Conservation (phyloP, 2,888 invertebrate species). For the Heterodera filipjevi region DNA sequence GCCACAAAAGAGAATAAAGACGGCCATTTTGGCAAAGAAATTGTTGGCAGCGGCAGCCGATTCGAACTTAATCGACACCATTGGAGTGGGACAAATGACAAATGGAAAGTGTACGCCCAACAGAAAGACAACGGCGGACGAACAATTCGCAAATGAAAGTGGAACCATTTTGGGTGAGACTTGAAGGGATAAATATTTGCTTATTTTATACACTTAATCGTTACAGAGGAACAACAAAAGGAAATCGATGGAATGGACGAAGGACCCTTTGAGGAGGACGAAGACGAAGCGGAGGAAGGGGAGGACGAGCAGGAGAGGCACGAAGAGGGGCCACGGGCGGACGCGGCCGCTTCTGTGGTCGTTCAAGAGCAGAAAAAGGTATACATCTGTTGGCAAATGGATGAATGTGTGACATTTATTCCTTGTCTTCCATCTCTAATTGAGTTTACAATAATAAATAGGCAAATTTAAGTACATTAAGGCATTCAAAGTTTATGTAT, state of each 20-base stretch:
- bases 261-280: neutral
- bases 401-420: no score
- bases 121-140: neutral
- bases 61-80: constrained; percentile 6
- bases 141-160: neutral
- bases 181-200: neutral
- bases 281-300: neutral
- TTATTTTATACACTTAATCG: neutral
- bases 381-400: no score
- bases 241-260: neutral
- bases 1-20: constrained; percentile 34
- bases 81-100: neutral
- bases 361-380: constrained; percentile 27
- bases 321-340: neutral
- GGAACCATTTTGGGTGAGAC: neutral
- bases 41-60: constrained; percentile 34
- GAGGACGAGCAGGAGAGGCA: neutral
- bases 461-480: no score
- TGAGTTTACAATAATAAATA: no score
- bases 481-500: no score
- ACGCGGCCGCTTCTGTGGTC: constrained; percentile 7
- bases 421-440: no score
- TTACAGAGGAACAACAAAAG: neutral
- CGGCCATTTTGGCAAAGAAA: constrained; percentile 33
- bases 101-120: neutral